phyloP scores from a whole-genome alignment of 2,888 invertebrate species.

The Rotaria magnacalcarata region DNA sequence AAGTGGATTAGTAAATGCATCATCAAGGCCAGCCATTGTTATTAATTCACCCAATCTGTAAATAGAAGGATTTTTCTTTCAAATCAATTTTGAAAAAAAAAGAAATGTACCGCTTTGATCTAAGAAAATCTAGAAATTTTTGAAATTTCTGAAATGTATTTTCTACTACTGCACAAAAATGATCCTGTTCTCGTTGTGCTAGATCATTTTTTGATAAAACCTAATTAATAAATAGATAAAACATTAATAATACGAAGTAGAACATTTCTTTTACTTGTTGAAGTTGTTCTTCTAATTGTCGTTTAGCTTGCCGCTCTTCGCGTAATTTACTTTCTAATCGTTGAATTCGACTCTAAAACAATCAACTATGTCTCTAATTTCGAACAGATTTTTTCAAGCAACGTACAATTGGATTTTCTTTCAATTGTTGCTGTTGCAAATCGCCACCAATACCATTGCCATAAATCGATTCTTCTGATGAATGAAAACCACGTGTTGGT shows the following conservation, averaged over 20 bases:
- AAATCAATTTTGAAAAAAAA: not conserved
- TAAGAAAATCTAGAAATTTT: slow-evolving; percentile 56
- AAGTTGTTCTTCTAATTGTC: slow-evolving; percentile 38
- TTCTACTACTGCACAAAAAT: slow-evolving; percentile 53
- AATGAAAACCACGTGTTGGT: not conserved
- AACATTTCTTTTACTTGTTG: not conserved
- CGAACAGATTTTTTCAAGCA: no score
- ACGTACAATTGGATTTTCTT: not conserved
- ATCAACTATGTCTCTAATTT: not conserved
- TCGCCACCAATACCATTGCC: not conserved
- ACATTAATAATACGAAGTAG: not conserved
- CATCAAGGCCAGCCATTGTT: slow-evolving; percentile 34
- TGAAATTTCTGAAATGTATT: slow-evolving; percentile 57
- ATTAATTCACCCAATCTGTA: slow-evolving; percentile 29
- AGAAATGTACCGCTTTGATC: slow-evolving; percentile 42
- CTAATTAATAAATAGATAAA: not conserved
- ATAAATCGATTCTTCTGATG: slow-evolving; percentile 28
- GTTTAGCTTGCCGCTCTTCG: slow-evolving; percentile 26
- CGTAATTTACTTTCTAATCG: not conserved
- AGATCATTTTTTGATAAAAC: slow-evolving; percentile 33
- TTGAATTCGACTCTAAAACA: not conserved
- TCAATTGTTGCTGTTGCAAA: not conserved
- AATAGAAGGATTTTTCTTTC: not conserved
- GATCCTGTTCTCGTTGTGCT: slow-evolving; percentile 36
- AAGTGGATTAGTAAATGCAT: slow-evolving; percentile 13